Base-by-base conservation (phyloP, 2,113 vertebrate genomes). In the Percopsis transmontana region DNA sequence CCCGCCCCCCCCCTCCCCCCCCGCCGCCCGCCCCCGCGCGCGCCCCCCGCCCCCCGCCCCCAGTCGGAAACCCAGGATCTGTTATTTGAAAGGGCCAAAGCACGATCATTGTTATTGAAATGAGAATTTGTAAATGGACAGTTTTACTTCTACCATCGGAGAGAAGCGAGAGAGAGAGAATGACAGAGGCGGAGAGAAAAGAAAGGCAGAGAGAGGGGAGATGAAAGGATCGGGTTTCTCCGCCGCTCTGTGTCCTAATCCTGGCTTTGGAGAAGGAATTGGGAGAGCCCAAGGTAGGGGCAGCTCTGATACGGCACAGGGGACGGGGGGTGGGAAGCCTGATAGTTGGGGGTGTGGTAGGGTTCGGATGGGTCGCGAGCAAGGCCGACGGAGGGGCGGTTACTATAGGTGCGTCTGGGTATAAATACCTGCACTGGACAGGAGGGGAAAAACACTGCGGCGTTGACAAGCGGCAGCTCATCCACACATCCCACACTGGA, bases 391-490 rank as follows among this genome's bases (percentile, higher is more conserved):
- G 41, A 48, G 38, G 57, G 40, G 54, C 11, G 85, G 16, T 78
- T 18, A 52, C 5, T n/a, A 19, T 9, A 14, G 70, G 75, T 70
- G 74, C 79, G 79, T 70, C 73, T 45, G 78, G 61, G 88, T 95
- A 98, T 98, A 98, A 99, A 97, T 96, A 92, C 94, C 92, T 93
- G 95, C 93, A 95, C 90, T 92, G 86, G 87, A 91, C 87, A 80
- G 88, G 88, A 58, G 58, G 70, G 82, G 86, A 62, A 69, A 90
- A 91, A 89, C 76, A 73, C 85, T 87, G 89, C 87, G 90, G 88
- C 86, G 90, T 82, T 85, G 74, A 65, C 55, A 73, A 75, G 84
- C 41, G 15, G 54, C n/a, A 38, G 66, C 55, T 62, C 38, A 52
- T 66, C 56, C 57, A 64, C 62, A 57, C 60, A 50, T 52, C 7